Base-by-base conservation (phyloP, 2,797 vertebrate species). In the Melanitta fusca region DNA sequence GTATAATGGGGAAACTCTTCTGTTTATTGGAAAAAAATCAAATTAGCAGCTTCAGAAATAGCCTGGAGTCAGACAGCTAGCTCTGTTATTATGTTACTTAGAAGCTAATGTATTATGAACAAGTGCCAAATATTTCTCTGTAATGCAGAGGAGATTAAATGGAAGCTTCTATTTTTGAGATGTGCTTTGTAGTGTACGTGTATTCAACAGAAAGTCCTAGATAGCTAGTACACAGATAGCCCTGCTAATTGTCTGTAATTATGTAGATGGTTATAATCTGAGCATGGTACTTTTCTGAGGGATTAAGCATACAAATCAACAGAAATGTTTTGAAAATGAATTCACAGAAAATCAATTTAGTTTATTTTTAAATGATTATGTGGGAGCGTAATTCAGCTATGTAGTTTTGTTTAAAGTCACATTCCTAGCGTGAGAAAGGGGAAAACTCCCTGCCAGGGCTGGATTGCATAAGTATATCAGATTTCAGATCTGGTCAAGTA, bases 101-200 rank as follows among this genome's bases (percentile, higher is more conserved):
- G 93, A 95, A 94, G 88, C 95, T 96, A 96, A 96, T 95, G 94
- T 93, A 97, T 97, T 96, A 94, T 92, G 96, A 97, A 94, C 92
- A 65, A 87, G 92, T 94, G 97, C 97, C 97, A 97, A 97, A 93
- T 95, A 93, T 91, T 95, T 95, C 91, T 89, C 77, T 60, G 84
- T 88, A 95, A 87, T 95, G 87, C 86, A 94, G 89, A 95, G 58
- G 84, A 95, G 96, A 97, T 94, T 94, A 95, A 95, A 97, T 94
- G 91, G 93, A 96, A 89, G 91, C 81, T 94, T 97, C 95, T 97
- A 95, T 96, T 97, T 97, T 93, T 94, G 94, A 94, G 88, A 91
- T 95, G 88, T 0, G 28, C 91, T 95, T 95, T 92, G 88, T 88
- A 85, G 81, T 12, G 0, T 56, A 75, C 65, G 43, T 87, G 77